Evolutionary conservation across 2,113 vertebrate genomes (phyloP), one percentile per base, ranked within the genome.

Genomic region (Setophaga petechia): DNA sequence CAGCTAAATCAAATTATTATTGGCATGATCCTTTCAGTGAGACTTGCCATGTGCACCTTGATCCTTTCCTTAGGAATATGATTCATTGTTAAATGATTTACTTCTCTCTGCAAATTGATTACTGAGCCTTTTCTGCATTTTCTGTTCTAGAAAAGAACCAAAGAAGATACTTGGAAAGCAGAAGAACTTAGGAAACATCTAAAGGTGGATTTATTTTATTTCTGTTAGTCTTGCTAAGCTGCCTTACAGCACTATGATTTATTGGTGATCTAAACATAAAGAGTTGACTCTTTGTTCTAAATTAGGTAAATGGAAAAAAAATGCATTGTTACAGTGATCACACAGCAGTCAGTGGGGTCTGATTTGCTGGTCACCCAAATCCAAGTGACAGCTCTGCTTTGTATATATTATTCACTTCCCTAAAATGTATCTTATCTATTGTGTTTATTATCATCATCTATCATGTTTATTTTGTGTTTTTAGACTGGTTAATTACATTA

Each of bases 161-260:
- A 97, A 97, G 99, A 99, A 95, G 99, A 99, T 89, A 99, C 99
- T 54, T 99, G 99, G 99, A 99, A 97, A 96, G 79, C 98, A 87
- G 98, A 99, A 61, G 99, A 99, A 47, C 98, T 99, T 84, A 98
- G 96, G 79, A 99, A 93, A 95, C 97, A 99, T 72, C 96, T 99
- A 41, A 96, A 90, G 98, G 99, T 99, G 96, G 95, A 68, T 92
- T 52, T 47, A 83, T 92, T 92, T 95, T 68, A 52, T 92, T 84
- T 94, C 28, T 93, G 8, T 27, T 84, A 12, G 12, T 87, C 63
- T 43, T 55, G 33, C 80, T 58, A 51, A 49, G 24, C 37, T 90
- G 31, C 39, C 4, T 76, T 62, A 30, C 25, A 88, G 23, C 30
- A 44, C 4, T 66, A 35, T 23, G 43, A 74, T 93, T 83, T 62